Conservation (phyloP, 1,140 invertebrate species). For the Venustaconcha ellipsiformis region DNA sequence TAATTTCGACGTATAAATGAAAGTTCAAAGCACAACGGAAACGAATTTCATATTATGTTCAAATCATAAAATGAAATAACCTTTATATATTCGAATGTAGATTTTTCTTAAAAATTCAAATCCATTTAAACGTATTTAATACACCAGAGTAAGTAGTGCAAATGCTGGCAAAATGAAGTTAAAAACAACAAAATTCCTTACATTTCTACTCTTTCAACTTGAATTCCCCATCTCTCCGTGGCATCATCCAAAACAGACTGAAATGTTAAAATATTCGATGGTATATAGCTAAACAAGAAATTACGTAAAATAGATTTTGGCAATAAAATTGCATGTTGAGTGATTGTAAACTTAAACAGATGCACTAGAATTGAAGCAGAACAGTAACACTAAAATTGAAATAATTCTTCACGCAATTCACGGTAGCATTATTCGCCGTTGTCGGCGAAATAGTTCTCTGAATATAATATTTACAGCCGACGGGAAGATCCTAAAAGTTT, state of each 20-base stretch:
- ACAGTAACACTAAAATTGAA: neutral
- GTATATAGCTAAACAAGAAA: conserved; percentile 80
- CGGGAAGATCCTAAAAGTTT: too few relatives aligned
- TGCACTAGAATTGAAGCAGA: neutral
- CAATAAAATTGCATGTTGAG: conserved; percentile 78
- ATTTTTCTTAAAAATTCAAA: too few relatives aligned
- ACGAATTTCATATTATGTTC: too few relatives aligned
- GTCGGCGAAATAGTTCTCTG: too few relatives aligned
- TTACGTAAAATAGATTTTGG: conserved; percentile 3
- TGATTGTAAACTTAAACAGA: neutral
- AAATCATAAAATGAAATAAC: too few relatives aligned
- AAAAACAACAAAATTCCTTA: conserved; percentile 68
- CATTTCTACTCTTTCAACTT: conserved; percentile 97
- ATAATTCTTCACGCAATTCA: neutral
- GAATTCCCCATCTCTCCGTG: conserved; percentile 98
- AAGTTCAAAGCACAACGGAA: too few relatives aligned
- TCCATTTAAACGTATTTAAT: too few relatives aligned
- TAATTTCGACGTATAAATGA: too few relatives aligned
- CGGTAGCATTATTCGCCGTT: neutral
- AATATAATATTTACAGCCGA: too few relatives aligned
- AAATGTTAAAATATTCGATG: conserved; percentile 75
- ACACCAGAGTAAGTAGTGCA: too few relatives aligned
- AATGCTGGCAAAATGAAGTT: too few relatives aligned
- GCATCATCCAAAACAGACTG: conserved; percentile 80
- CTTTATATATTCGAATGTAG: too few relatives aligned